Base-by-base conservation (phyloP, 2,888 invertebrate genomes). In the Sceliomorpha sp. region DNA sequence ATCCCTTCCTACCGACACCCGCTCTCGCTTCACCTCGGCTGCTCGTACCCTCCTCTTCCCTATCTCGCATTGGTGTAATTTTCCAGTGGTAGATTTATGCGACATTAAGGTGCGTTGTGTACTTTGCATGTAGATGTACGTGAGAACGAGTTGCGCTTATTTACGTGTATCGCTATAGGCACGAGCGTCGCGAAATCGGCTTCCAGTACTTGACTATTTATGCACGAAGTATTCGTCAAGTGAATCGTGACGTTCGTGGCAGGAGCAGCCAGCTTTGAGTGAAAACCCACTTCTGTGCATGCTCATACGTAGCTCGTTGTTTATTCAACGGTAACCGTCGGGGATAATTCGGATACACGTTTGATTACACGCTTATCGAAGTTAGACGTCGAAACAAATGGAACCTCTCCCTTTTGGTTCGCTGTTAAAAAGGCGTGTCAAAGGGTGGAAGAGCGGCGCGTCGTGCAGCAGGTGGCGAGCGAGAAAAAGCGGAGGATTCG, bases 271-370 rank as follows among this genome's bases (percentile, higher is more conserved):
- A 29, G 7, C n/a, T n/a, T 9, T 29, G 29, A 29, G n/a, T 29
- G 2, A 20, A 20, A 20, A 20, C 20, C 3, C 20, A 4, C 2
- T 20, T 20, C 20, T 5, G 20, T 20, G 20, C 20, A 20, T 20
- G 20, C 20, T 20, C 20, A 20, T 20, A 20, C 20, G 20, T 2
- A 2, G 20, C 5, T 20, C 20, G 5, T 20, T 5, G 20, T 20
- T 20, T 20, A 20, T 20, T 20, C 20, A 20, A 20, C 5, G n/a
- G 20, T 20, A 20, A 20, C 5, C 93, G 93, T 94, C 93, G 94
- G 94, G 94, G 94, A 94, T 94, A 94, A 93, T 93, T 94, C 93
- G 93, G 93, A 93, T 94, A 94, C 94, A 94, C 94, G 94, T 94
- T 94, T 94, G 92, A 91, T 91, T 91, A 93, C 93, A 94, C 94